Percentiles rank a stretch among this genome's conserved stretches.
Conservation (phyloP, 2,113 vertebrate species). For the Ginglymostoma cirratum region DNA sequence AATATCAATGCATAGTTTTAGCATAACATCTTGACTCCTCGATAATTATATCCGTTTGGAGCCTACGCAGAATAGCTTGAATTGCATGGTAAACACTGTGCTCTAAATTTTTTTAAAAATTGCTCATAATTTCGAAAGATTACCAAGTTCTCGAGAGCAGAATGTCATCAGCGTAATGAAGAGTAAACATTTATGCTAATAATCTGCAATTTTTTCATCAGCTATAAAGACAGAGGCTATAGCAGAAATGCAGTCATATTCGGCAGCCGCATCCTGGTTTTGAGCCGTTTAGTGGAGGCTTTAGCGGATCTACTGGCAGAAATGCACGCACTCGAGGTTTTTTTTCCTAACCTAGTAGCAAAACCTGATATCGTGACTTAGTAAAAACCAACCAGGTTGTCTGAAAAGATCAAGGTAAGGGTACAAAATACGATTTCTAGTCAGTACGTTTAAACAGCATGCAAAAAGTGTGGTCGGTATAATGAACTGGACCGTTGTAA, state of each 20-base stretch:
- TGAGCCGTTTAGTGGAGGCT: neutral
- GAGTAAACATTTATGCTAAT: constrained; percentile 99
- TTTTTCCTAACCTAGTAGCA: constrained; percentile 53
- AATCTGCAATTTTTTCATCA: constrained; percentile 99
- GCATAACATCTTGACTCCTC: constrained; percentile 99
- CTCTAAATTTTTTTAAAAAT: constrained; percentile 99
- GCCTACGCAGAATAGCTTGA: constrained; percentile 99
- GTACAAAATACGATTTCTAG: constrained; percentile 51
- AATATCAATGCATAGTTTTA: constrained; percentile 99
- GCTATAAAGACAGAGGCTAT: constrained; percentile 99
- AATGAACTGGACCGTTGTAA: neutral
- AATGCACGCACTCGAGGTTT: constrained; percentile 57
- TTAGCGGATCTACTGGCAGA: constrained; percentile 65
- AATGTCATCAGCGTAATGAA: constrained; percentile 99
- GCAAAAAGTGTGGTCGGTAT: neutral
- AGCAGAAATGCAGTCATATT: constrained; percentile 97
- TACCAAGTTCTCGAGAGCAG: constrained; percentile 99
- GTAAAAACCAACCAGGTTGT: constrained; percentile 57
- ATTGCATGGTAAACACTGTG: constrained; percentile 99
- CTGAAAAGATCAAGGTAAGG: constrained; percentile 74
- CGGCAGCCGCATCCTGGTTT: constrained; percentile 68
- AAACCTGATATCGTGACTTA: constrained; percentile 54
- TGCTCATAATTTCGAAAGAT: constrained; percentile 99
- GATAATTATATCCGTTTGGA: constrained; percentile 99
- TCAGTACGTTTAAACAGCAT: neutral